Conservation (phyloP, 2,888 invertebrate species). For the Drosophila aldrichi region DNA sequence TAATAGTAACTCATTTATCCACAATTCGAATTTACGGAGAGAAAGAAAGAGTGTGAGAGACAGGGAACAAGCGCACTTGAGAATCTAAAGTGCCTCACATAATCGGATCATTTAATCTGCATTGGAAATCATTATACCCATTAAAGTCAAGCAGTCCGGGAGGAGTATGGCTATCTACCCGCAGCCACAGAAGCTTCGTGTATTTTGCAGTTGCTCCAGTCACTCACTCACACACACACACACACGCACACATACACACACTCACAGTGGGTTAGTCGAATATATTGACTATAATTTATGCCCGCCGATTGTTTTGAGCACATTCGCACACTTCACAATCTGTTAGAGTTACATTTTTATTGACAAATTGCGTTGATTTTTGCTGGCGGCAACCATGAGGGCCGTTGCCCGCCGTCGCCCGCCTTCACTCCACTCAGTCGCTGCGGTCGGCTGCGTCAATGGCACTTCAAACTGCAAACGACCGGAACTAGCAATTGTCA, state of each 20-base stretch:
- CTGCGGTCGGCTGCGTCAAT: slow-evolving; percentile 63
- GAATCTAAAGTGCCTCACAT: slow-evolving; percentile 54
- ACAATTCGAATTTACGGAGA: slow-evolving; percentile 16
- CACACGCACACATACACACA: neutral
- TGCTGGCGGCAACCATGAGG: slow-evolving; percentile 60
- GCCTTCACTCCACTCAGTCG: slow-evolving; percentile 1
- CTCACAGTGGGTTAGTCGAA: slow-evolving; percentile 23
- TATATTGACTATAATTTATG: slow-evolving; percentile 69
- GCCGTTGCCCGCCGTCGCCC: slow-evolving; percentile 12
- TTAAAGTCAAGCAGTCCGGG: slow-evolving; percentile 65
- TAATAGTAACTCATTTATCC: slow-evolving; percentile 38
- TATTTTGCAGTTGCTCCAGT: slow-evolving; percentile 17
- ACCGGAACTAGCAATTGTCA: slow-evolving; percentile 85
- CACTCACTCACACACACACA: neutral
- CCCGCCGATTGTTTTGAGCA: slow-evolving; percentile 79
- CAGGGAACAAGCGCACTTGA: slow-evolving; percentile 42
- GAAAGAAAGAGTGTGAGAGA: neutral
- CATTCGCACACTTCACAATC: slow-evolving; percentile 81
- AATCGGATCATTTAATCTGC: slow-evolving; percentile 78
- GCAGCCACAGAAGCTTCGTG: slow-evolving; percentile 34
- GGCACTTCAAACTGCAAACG: slow-evolving; percentile 82
- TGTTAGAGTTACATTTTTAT: slow-evolving; percentile 83
- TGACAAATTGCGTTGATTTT: slow-evolving; percentile 85
- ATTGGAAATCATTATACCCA: slow-evolving; percentile 76
- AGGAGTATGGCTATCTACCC: slow-evolving; percentile 23